Base-by-base conservation (phyloP, 2,797 vertebrate species). In the Ceryle rudis region DNA sequence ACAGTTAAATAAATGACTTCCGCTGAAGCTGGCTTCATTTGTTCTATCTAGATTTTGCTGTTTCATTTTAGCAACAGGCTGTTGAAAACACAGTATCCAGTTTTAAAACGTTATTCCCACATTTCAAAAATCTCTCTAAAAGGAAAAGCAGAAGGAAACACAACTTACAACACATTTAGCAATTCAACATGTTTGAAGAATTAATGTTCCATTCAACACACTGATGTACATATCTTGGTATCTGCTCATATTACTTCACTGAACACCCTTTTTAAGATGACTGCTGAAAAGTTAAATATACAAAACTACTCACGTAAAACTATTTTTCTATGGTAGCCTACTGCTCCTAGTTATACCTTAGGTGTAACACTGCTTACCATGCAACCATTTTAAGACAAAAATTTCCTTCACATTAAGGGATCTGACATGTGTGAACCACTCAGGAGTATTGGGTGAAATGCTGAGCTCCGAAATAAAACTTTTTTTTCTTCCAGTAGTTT, bases 181-280 rank as follows among this genome's bases (percentile, higher is more conserved):
- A 60, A 51, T 65, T 78, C 17, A 69, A 14, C 20, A 5, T 9
- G 8, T 21, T 39, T 6, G 5, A 9, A 80, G 14, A 22, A 55
- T 31, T 69, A 58, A 75, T 11, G 14, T 51, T 10, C 28, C 26
- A 52, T 42, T 83, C 51, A 55, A 71, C 1, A 6, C 20, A 31
- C 3, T 37, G 26, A 72, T 23, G 49, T 51, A 58, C 0, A 0
- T 1, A 41, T 55, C 11, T 49, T 29, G n/a, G 2, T 29, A 62
- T 83, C 47, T 67, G 21, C 21, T 75, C 12, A 14, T 55, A 55
- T 58, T 57, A 58, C 23, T 39, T 72, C 18, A 37, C 4, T 29
- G 2, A 95, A 71, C 11, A 85, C n/a, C 10, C 10, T 66, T 91
- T 64, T 33, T 28, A 83, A 52, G 9, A 57, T 6, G 39, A 55